Evolutionary conservation across 2,888 invertebrate genomes (phyloP), one percentile per base, ranked within the genome.

Genomic region (Apamea sordens): DNA sequence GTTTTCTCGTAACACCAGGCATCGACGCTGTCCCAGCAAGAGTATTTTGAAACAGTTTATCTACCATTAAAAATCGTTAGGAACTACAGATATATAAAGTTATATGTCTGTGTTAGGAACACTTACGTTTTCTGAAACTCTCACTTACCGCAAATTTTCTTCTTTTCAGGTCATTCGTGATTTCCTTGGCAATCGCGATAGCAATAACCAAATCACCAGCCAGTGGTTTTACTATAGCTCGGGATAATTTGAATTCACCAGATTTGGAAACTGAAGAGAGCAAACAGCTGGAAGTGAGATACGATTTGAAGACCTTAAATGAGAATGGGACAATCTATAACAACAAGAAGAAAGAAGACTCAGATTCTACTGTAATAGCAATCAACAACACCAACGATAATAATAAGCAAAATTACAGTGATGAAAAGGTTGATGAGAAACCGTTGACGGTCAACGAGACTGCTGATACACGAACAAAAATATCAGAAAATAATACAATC

Each of bases 131-230:
- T 10, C 47, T 32, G 21, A 59, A 61, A 71, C 32, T 3, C 13
- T 53, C 47, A 74, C 15, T 82, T 64, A 88, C 15, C 11, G 2
- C 15, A 56, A 56, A 63, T 83, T 85, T 76, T 90, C 76, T 90
- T 73, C 83, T 82, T 96, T 96, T 77, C 95, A 96, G 96, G 93
- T 94, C 92, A 90, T 90, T 94, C 90, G 92, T 92, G 91, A 91
- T 94, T 88, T 92, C 91, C 83, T 89, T 94, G 82, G 90, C 90
- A 90, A 90, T 94, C 84, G 90, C 92, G 87, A 86, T 94, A 85
- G 87, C 91, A 86, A 87, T 92, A 85, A 89, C 91, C 79, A 91
- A 90, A 88, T 90, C 92, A 86, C 90, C 91, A 81, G 92, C 89
- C 69, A 90, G 88, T 82, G 92, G 94, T 69, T 95, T 94, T 86